phyloP scores from a whole-genome alignment of 2,797 vertebrate genomes.

The Parauchenoglanis punctatus region DNA sequence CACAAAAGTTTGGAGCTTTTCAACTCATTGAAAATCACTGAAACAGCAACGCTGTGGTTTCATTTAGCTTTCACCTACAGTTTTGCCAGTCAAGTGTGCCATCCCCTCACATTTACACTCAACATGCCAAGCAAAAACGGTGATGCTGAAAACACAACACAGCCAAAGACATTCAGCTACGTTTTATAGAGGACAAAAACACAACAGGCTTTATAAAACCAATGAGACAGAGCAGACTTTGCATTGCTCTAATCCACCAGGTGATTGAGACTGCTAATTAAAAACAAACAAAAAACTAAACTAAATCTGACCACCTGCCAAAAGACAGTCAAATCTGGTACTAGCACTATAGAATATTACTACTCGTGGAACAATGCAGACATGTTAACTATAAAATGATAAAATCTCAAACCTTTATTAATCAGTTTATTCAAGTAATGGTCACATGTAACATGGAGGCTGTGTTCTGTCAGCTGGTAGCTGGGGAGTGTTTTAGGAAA shows the following conservation, averaged over 20 bases:
- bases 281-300: not conserved
- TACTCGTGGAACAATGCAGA: not conserved
- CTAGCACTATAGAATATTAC: not conserved
- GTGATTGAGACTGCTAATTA: not conserved
- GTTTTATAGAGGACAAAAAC: not conserved
- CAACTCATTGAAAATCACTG: not conserved
- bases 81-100: not conserved
- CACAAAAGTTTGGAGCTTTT: not conserved
- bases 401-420: not conserved
- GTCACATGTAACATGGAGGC: not conserved
- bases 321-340: not conserved
- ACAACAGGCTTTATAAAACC: not conserved
- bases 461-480: not conserved
- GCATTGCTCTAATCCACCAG: not conserved
- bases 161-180: not conserved
- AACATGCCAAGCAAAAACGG: not conserved
- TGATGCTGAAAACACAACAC: not conserved
- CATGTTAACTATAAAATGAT: not conserved
- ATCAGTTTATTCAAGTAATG: not conserved
- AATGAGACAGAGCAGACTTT: not conserved
- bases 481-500: not conserved
- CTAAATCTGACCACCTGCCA: not conserved
- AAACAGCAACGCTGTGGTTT: not conserved
- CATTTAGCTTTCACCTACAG: not conserved
- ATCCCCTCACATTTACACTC: too few relatives aligned